Conservation (phyloP, 2,797 vertebrate genomes). For the Gymnoscopelus microlampas region DNA sequence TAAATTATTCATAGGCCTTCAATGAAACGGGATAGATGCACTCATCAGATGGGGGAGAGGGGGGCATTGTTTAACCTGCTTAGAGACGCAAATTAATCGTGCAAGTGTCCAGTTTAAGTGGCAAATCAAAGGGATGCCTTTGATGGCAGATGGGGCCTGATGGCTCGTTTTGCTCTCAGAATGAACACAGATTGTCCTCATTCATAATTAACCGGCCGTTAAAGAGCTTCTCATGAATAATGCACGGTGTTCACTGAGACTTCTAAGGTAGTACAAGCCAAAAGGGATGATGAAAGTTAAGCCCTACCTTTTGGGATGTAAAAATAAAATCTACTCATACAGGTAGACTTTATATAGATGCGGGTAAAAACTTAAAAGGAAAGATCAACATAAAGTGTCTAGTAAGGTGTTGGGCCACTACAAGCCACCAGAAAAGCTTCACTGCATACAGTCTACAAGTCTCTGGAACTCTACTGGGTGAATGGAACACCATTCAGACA, state of each 20-base stretch:
- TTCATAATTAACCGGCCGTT: constrained; percentile 87
- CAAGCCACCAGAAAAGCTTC: no score
- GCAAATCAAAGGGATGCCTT: constrained; percentile 73
- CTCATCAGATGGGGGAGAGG: constrained; percentile 54
- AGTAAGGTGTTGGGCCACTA: no score
- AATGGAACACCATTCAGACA: no score
- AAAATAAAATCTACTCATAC: constrained; percentile 11
- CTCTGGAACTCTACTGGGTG: no score
- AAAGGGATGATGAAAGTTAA: constrained; percentile 32
- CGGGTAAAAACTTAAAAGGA: no score
- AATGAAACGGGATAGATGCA: constrained; percentile 64
- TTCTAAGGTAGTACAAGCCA: constrained; percentile 42
- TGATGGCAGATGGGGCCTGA: constrained; percentile 82
- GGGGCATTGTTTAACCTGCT: constrained; percentile 79
- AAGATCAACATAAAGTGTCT: no score
- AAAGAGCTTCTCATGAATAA: constrained; percentile 73
- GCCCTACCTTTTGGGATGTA: constrained; percentile 11
- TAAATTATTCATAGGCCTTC: constrained; percentile 80
- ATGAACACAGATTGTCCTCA: constrained; percentile 83
- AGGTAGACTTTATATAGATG: background rate
- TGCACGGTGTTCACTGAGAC: constrained; percentile 54
- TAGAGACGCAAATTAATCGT: constrained; percentile 70
- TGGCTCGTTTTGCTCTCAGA: constrained; percentile 82
- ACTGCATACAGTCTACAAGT: no score
- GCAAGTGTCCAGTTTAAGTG: constrained; percentile 72